Conservation (phyloP, 2,113 vertebrate species). For the Hirundichthys speculiger region DNA sequence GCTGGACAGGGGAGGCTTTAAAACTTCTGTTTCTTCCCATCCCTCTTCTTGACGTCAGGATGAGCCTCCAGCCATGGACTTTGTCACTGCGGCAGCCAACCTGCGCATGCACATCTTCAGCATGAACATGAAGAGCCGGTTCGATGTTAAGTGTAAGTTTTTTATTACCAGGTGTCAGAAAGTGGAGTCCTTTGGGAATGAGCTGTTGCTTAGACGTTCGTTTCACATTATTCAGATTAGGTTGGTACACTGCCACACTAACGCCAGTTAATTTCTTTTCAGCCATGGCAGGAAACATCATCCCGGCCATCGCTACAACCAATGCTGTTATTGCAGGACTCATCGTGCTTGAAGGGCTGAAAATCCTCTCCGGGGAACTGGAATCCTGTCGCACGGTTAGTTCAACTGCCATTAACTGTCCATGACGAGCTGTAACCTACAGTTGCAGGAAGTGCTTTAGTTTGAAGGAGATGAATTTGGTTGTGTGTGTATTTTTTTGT, state of each 20-base stretch:
- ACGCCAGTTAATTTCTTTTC: constrained; percentile 4
- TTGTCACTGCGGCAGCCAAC: constrained; percentile 95
- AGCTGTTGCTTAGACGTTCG: not conserved
- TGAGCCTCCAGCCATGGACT: constrained; percentile 95
- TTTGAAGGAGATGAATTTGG: too few relatives aligned
- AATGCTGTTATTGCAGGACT: constrained; percentile 97
- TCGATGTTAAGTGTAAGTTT: constrained; percentile 98
- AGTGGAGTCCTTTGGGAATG: too few relatives aligned
- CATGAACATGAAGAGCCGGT: constrained; percentile 98
- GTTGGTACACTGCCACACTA: not conserved
- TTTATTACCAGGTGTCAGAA: too few relatives aligned
- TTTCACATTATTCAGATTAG: not conserved
- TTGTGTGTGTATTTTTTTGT: too few relatives aligned
- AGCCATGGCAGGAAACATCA: constrained; percentile 99
- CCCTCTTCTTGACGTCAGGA: constrained; percentile 82
- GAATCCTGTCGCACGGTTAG: constrained; percentile 94
- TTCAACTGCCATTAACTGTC: constrained; percentile 8
- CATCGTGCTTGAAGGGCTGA: constrained; percentile 93
- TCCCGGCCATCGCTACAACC: constrained; percentile 98
- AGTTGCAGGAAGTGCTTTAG: too few relatives aligned
- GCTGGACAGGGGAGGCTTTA: too few relatives aligned
- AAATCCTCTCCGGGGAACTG: constrained; percentile 92
- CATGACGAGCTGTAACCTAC: too few relatives aligned
- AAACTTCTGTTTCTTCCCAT: not conserved
- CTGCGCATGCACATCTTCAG: constrained; percentile 98